Base-by-base conservation (phyloP, 2,797 vertebrate genomes). In the Stomatorhinus walkeri region DNA sequence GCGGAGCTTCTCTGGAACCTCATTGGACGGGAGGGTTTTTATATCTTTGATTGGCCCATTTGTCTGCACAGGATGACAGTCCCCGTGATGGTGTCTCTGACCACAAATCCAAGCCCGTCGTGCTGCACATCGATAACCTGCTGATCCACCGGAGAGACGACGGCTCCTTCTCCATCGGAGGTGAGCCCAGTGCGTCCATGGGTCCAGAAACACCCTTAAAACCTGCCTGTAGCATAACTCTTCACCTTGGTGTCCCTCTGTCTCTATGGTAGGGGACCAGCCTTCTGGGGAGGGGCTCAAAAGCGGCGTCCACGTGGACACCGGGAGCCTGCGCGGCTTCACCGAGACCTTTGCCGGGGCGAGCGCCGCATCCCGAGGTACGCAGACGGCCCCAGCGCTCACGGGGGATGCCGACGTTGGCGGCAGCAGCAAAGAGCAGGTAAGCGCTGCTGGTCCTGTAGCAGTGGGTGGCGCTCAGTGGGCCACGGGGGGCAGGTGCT, bases 151-250 rank as follows among this genome's bases (percentile, higher is more conserved):
- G 97, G 90, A 93, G 92, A 85, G 98, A 98, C 59, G 97, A 99
- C 56, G 98, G 98, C 87, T 96, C 97, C 89, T 98, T 99, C 93
- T 95, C 95, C 64, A 96, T 99, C 90, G 97, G 96, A 96, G 97
- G 98, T 98, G 92, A 92, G 89, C 92, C 49, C 5, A 16, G 24
- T 56, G 12, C 12, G 32, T 16, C 24, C 10, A 4, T 22, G n/a
- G 0, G n/a, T 4, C n/a, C 43, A 49, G 12, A 49, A 12, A 84
- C 46, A 10, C 49, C 40, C 22, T 16, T 36, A 43, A 9, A n/a
- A 64, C 16, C 14, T 28, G 4, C 43, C 16, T 22, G 51, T 49
- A n/a, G n/a, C 3, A 9, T n/a, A 51, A 8, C 61, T 40, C 85
- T 46, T 90, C 64, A 89, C 88, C 88, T 59, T 86, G 28, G 14